These are phyloP conservation scores for Clarias magur DNA, from an alignment of 2,113 vertebrate genomes.

Conservation along the genomic window DNA sequence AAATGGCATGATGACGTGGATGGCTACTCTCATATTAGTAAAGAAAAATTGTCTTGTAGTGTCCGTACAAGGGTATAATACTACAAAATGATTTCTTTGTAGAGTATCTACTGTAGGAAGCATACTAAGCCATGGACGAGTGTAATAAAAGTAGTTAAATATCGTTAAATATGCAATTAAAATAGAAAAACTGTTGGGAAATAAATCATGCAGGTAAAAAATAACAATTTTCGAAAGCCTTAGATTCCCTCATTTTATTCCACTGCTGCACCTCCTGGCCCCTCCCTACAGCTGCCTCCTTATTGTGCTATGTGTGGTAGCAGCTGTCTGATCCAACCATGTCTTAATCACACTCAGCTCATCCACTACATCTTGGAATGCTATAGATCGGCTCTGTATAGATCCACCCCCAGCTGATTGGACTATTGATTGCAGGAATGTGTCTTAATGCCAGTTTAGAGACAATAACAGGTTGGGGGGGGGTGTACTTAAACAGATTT, in stretches of 20 bases:
- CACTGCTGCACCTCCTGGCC: neutral
- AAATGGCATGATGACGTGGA: neutral
- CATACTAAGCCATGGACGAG: neutral
- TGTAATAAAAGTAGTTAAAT: neutral
- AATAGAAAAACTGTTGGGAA: too few relatives aligned
- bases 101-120: neutral
- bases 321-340: conserved; percentile 21
- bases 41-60: neutral
- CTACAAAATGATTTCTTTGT: neutral
- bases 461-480: conserved; percentile 25
- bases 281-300: neutral
- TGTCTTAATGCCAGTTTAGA: conserved; percentile 40
- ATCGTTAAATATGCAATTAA: neutral
- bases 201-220: too few relatives aligned
- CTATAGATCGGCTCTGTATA: conserved; percentile 35
- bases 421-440: conserved; percentile 35
- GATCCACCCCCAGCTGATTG: conserved; percentile 36
- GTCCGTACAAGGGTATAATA: neutral
- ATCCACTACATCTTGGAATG: conserved; percentile 17
- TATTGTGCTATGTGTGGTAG: neutral
- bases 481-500: conserved; percentile 41
- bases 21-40: neutral
- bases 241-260: neutral
- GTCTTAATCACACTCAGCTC: conserved; percentile 32
- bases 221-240: too few relatives aligned